Percentiles rank a stretch among this genome's conserved stretches.
These are phyloP conservation scores for Cerastis rubricosa DNA, from an alignment of 2,888 invertebrate genomes.

Conservation along the genomic window DNA sequence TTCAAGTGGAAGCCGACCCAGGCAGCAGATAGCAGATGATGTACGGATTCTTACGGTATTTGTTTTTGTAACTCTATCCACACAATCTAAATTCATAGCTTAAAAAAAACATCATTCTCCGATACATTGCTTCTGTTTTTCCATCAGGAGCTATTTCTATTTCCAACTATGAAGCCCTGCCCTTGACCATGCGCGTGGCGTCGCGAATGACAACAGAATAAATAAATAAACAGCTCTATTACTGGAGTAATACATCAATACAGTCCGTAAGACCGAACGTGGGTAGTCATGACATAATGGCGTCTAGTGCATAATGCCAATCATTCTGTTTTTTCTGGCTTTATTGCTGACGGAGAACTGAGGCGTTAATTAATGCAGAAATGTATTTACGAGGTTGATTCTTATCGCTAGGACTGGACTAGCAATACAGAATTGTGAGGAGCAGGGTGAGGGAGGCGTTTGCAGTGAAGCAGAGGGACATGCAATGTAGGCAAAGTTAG, in stretches of 20 bases:
- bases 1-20: not conserved
- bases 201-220: conserved; percentile 46
- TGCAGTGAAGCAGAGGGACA: not conserved
- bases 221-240: conserved; percentile 36
- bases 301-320: conserved; percentile 50
- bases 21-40: not conserved
- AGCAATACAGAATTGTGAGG: not conserved
- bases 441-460: not conserved
- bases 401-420: not conserved
- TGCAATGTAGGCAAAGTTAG: not conserved
- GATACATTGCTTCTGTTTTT: conserved; percentile 40
- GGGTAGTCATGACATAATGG: conserved; percentile 66
- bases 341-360: conserved; percentile 19
- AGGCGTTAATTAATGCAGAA: conserved; percentile 21
- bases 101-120: conserved; percentile 1
- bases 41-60: not conserved
- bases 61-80: not conserved
- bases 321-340: conserved; percentile 40
- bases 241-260: conserved; percentile 23
- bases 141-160: conserved; percentile 36
- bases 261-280: conserved; percentile 30
- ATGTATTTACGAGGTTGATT: not conserved
- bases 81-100: not conserved
- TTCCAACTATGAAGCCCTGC: conserved; percentile 5
- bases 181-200: conserved; percentile 41